Evolutionary conservation across 2,888 invertebrate genomes (phyloP), one percentile per base, ranked within the genome.

Genomic region (Thecophora atra): DNA sequence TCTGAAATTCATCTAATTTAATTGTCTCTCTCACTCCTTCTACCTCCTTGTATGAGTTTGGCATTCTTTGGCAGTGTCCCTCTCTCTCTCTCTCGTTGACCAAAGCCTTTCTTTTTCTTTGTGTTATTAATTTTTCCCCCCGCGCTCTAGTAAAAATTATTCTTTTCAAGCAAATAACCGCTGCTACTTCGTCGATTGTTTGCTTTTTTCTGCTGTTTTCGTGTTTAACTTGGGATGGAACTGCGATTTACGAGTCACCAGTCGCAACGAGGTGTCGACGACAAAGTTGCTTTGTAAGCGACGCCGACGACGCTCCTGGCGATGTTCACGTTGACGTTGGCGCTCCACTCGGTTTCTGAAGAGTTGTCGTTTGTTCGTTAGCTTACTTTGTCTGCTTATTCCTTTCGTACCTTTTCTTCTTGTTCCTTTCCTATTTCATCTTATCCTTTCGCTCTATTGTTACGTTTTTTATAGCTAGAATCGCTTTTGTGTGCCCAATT

Each of bases 221-320:
- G 28, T 60, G 44, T 51, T 51, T 71, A 30, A 17, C 65, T 65
- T 64, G 26, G 21, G 28, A 51, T 60, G 51, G 11, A 21, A 19
- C n/a, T 24, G 64, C 58, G 52, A 60, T 60, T 60, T 60, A 60
- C 60, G 60, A 11, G 60, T 30, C 60, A 60, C 26, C 8, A n/a
- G 13, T 44, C 58, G 28, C 58, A 21, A 58, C 26, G 26, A 58
- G 58, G 58, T 60, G 60, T 60, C 60, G 30, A 60, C 60, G n/a
- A 60, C 26, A 47, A 47, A 47, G n/a, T n/a, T 47, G 30, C 30
- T 8, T 30, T 30, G 30, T 30, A n/a, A n/a, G n/a, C n/a, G 30
- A 30, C 30, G 30, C 30, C 4, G 30, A 30, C 30, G 30, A 6
- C 30, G 30, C 4, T 8, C 5, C 30, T 30, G 8, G 8, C 30